Evolutionary conservation across 2,113 vertebrate genomes (phyloP).

Genomic region (Egretta garzetta): DNA sequence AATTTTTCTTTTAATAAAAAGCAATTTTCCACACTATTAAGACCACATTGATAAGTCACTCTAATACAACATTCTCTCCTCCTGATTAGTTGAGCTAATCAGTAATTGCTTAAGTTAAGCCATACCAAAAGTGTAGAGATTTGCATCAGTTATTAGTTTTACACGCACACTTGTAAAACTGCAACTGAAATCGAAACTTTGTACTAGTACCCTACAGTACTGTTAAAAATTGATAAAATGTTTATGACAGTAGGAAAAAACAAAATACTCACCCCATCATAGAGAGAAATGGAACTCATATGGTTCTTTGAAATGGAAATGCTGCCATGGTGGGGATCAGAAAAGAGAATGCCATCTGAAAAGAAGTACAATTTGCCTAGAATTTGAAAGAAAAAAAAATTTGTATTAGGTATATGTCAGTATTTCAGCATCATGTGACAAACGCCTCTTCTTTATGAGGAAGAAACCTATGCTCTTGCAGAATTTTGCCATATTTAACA

Average conservation of each 20-base stretch:
- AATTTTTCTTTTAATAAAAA: neutral
- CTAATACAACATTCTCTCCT: neutral
- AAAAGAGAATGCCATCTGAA: conserved; percentile 88
- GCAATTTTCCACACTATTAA: neutral
- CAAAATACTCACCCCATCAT: conserved; percentile 82
- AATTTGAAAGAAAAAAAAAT: conserved; percentile 36
- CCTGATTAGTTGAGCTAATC: neutral
- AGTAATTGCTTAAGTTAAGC: neutral
- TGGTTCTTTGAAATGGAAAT: conserved; percentile 85
- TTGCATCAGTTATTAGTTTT: neutral
- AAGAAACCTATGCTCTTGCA: neutral
- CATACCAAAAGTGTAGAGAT: neutral
- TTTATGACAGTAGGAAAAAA: neutral
- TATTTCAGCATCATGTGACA: neutral
- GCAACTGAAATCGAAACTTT: neutral
- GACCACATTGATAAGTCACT: neutral
- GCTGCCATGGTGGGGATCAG: conserved; percentile 83
- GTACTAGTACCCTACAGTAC: rapidly evolving
- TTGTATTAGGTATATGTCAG: neutral
- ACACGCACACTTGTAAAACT: neutral
- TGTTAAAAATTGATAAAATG: rapidly evolving
- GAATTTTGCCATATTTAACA: neutral
- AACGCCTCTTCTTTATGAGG: neutral
- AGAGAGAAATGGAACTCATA: conserved; percentile 82
- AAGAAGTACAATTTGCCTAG: conserved; percentile 89